phyloP scores from a whole-genome alignment of 2,797 vertebrate species.

The Sebastes iracundus region DNA sequence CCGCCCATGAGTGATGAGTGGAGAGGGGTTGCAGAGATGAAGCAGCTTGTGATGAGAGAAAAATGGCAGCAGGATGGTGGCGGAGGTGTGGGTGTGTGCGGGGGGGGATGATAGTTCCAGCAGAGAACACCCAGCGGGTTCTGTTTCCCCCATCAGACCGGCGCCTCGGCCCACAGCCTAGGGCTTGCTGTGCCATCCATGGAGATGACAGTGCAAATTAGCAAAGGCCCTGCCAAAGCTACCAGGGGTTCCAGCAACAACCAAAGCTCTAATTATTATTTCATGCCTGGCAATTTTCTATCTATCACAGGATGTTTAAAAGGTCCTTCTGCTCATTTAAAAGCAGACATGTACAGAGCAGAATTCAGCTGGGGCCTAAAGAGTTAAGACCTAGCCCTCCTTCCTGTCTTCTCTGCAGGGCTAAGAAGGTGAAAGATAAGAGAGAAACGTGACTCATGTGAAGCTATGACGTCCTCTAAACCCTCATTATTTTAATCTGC shows the following conservation, averaged over 20 bases:
- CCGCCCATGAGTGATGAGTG: conserved; percentile 7
- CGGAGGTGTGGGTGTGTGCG: background rate
- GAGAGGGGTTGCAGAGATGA: conserved; percentile 7
- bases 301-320: conserved; percentile 24
- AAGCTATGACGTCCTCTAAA: conserved; percentile 49
- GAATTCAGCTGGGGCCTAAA: background rate
- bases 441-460: conserved; percentile 44
- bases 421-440: conserved; percentile 36
- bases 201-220: conserved; percentile 27
- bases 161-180: background rate
- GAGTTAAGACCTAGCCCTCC: conserved; percentile 14
- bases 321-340: conserved; percentile 2
- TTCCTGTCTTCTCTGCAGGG: conserved; percentile 19
- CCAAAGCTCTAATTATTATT: conserved; percentile 33
- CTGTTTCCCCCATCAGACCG: conserved; percentile 14
- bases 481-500: conserved; percentile 51
- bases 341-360: background rate
- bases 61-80: background rate
- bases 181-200: background rate
- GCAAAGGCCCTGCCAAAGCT: background rate
- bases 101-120: conserved; percentile 2
- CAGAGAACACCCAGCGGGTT: conserved; percentile 24
- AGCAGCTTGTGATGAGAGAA: conserved; percentile 24
- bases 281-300: conserved; percentile 14
- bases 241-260: conserved; percentile 7